These are phyloP conservation scores for Heterochromis multidens DNA, from an alignment of 2,113 vertebrate genomes.

Conservation along the genomic window DNA sequence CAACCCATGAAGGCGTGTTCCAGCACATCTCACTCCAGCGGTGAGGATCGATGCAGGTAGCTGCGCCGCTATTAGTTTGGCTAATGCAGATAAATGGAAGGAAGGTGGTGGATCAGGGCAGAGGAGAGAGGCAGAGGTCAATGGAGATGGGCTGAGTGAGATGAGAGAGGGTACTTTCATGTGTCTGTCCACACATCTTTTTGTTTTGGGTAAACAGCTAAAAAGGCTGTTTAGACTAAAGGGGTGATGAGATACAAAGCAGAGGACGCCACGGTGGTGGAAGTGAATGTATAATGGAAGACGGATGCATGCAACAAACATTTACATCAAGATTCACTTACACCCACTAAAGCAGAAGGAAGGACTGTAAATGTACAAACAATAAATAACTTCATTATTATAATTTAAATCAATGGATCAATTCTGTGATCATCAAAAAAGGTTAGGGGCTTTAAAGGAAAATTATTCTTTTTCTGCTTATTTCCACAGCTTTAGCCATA, in stretches of 20 bases:
- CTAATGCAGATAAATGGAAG: constrained; percentile 54
- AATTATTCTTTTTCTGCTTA: not conserved
- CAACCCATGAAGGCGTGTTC: constrained; percentile 37
- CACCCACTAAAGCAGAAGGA: not conserved
- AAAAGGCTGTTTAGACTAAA: constrained; percentile 66
- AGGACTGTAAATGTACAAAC: not conserved
- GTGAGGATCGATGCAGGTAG: constrained; percentile 58
- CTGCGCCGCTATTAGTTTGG: constrained; percentile 34
- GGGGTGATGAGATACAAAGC: constrained; percentile 56
- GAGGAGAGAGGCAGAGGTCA: constrained; percentile 37
- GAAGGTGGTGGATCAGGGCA: constrained; percentile 4
- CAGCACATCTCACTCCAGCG: constrained; percentile 47
- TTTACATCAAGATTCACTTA: not conserved
- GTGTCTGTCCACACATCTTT: constrained; percentile 60
- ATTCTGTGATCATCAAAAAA: not conserved
- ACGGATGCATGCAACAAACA: not conserved
- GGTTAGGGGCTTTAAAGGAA: not conserved
- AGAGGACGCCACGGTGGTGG: constrained; percentile 7
- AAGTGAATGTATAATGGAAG: constrained; percentile 23
- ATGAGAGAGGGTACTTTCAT: constrained; percentile 10
- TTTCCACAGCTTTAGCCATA: not conserved
- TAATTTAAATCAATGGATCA: not conserved
- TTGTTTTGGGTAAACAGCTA: constrained; percentile 74
- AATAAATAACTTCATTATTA: not conserved
- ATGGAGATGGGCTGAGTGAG: constrained; percentile 18